Evolutionary conservation across 2,797 vertebrate species (phyloP).

Genomic region (Cirrhinus mrigala): DNA sequence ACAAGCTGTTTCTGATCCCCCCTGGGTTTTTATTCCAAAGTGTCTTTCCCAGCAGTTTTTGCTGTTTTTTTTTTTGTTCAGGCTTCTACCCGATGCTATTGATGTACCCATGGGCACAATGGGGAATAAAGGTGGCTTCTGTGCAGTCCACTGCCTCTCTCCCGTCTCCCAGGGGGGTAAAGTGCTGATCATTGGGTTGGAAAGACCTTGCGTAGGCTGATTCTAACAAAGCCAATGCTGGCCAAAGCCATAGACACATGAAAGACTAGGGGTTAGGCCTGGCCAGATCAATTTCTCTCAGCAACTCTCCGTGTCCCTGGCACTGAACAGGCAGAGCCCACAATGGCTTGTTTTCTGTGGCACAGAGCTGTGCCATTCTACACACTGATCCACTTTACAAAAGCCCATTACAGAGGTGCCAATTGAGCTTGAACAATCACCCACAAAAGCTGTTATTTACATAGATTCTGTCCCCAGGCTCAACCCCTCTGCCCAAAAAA

Average conservation of each 20-base stretch:
- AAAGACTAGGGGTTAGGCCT: slow-evolving; percentile 67
- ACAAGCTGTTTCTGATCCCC: slow-evolving; percentile 41
- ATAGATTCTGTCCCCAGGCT: slow-evolving; percentile 26
- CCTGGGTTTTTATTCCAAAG: slow-evolving; percentile 63
- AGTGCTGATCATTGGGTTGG: slow-evolving; percentile 78
- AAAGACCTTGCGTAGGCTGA: slow-evolving; percentile 74
- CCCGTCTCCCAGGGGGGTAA: slow-evolving; percentile 66
- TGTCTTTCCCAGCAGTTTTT: slow-evolving; percentile 76
- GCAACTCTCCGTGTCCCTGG: slow-evolving; percentile 65
- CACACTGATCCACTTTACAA: slow-evolving; percentile 74
- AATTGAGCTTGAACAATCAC: slow-evolving; percentile 77
- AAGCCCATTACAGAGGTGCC: slow-evolving; percentile 70
- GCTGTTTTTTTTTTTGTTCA: slow-evolving; percentile 59
- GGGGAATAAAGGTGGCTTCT: slow-evolving; percentile 70
- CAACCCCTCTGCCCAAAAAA: slow-evolving; percentile 10
- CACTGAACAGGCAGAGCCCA: slow-evolving; percentile 63
- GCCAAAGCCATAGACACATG: slow-evolving; percentile 56
- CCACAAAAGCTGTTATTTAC: slow-evolving; percentile 67
- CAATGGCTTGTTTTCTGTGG: slow-evolving; percentile 71
- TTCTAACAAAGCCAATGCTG: slow-evolving; percentile 69
- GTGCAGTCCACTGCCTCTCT: slow-evolving; percentile 66
- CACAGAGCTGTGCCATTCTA: slow-evolving; percentile 74
- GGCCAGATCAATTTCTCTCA: slow-evolving; percentile 74
- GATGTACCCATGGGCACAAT: slow-evolving; percentile 73
- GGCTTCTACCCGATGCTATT: slow-evolving; percentile 66